These are phyloP conservation scores for Chromis chromis DNA, from an alignment of 2,797 vertebrate species.

Conservation along the genomic window DNA sequence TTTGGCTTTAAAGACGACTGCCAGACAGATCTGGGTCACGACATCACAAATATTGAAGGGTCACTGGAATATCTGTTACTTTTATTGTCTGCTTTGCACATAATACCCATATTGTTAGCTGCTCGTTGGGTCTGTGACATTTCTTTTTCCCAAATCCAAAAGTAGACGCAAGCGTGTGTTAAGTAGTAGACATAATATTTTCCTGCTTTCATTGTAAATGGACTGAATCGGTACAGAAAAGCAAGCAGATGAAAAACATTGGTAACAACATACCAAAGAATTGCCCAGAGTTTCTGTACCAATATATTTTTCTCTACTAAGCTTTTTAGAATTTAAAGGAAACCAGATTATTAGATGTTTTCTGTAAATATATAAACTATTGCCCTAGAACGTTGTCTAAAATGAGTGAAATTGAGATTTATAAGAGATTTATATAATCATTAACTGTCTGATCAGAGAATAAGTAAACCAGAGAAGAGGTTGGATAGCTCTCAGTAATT, in stretches of 20 bases:
- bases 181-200: neutral
- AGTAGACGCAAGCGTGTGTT: neutral
- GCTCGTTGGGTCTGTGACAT: neutral
- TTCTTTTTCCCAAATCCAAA: neutral
- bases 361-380: too few species aligned
- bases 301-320: too few species aligned
- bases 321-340: too few species aligned
- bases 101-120: neutral
- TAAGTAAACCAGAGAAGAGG: neutral
- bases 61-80: constrained; percentile 15
- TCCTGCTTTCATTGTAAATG: neutral
- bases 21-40: constrained; percentile 40
- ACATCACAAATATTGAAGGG: constrained; percentile 8
- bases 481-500: too few species aligned
- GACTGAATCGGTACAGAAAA: neutral
- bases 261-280: too few species aligned
- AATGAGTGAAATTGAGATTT: neutral
- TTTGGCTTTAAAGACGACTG: constrained; percentile 47
- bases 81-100: constrained; percentile 31
- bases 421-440: too few species aligned
- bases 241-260: too few species aligned
- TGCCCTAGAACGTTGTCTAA: too few species aligned
- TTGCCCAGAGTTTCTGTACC: too few species aligned
- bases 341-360: too few species aligned
- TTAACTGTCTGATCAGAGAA: constrained; percentile 19